Evolutionary conservation across 2,113 vertebrate species (phyloP).

Genomic region (Excalfactoria chinensis): DNA sequence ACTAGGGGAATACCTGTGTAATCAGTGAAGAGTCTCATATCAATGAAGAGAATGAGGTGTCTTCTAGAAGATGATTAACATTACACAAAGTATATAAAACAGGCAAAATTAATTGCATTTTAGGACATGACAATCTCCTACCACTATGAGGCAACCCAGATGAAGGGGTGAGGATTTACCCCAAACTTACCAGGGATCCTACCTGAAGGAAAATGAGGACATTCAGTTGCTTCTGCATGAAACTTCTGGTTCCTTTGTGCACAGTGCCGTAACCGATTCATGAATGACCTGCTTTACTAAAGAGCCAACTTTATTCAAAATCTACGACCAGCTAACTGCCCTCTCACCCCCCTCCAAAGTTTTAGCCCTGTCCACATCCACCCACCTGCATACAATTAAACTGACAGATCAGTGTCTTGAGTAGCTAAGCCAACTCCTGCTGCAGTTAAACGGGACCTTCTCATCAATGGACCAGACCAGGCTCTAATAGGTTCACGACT

Average conservation of each 20-base stretch:
- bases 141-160: not conserved
- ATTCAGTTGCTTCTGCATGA: not conserved
- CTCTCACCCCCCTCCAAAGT: not conserved
- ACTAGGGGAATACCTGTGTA: not conserved
- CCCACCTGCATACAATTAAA: not conserved
- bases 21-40: not conserved
- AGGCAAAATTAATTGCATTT: not conserved
- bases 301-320: not conserved
- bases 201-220: not conserved
- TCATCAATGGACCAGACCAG: not conserved
- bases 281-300: not conserved
- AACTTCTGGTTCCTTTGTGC: not conserved
- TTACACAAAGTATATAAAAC: not conserved
- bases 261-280: not conserved
- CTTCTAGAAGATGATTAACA: not conserved
- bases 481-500: not conserved
- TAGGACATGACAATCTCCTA: not conserved
- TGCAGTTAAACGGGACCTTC: not conserved
- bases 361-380: not conserved
- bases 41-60: not conserved
- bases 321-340: not conserved
- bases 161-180: not conserved
- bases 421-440: not conserved
- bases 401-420: constrained; percentile 31
- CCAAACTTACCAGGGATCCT: not conserved